Base-by-base conservation (phyloP, 2,888 invertebrate genomes). In the Amblyjoppa fuscipennis region DNA sequence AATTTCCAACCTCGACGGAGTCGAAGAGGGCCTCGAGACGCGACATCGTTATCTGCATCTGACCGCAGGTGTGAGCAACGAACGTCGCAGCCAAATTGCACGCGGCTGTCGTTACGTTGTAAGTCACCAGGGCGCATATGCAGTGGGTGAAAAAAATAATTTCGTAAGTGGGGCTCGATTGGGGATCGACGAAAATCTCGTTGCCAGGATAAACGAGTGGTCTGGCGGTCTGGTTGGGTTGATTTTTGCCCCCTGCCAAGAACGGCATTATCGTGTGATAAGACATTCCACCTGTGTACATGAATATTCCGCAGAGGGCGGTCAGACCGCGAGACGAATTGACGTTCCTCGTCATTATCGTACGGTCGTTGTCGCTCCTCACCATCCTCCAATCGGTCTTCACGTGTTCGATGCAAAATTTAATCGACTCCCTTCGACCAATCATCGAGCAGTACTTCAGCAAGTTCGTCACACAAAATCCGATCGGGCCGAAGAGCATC, bases 11-110 rank as follows among this genome's bases (percentile, higher is more conserved):
- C 51, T 73, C 61, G n/a, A 41, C 20, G 25, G 68, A 41, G 51
- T 85, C 80, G 53, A 89, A 84, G 7, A 88, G 41, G 7, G 20
- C 83, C 13, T 85, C 80, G 11, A 89, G 79, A 9, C 84, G 85
- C 3, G 76, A 69, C 16, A 85, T 80, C 2, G 89, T 84, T n/a
- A 91, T 86, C 53, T 90, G 68, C 2, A 90, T 71, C 56, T 90
- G 91, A 5, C 90, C 90, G 38, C 89, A 89, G 3, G 83, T 80
- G 75, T 91, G 91, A 0, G 86, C 86, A 2, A 90, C 91, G 3
- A 90, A 89, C 16, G 87, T 78, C 1, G 89, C 89, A 2, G 90
- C 88, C 0, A 91, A 53, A 51, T 89, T 87, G 79, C 89, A 91
- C 0, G 81, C 84, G 1, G 84, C 88, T 3, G 87, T 83, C 2